Evolutionary conservation across 1,140 invertebrate species (phyloP), one percentile per base, ranked within the genome.

Genomic region (Trypoxylus dichotomus): DNA sequence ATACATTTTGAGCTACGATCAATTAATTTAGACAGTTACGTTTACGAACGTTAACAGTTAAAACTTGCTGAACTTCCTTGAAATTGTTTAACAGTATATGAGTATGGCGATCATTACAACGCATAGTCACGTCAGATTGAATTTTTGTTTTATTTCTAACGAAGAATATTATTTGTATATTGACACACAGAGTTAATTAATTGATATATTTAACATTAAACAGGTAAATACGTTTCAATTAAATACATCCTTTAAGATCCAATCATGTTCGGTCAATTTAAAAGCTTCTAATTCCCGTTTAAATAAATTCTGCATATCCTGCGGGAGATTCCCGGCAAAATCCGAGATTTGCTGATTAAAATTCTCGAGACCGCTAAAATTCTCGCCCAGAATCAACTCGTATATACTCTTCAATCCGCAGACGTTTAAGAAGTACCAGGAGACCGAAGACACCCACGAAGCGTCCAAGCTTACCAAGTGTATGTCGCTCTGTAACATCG

Each of bases 351-450:
- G 15, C 43, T 75, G 37, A 29, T 75, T n/a, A 11, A 47, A 42
- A 21, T 8, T 42, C 19, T 15, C 43, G 41, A 7, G 6, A 11
- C 47, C 42, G 1, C 19, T 21, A 25, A 47, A n/a, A 15, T 47
- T 47, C 21, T 75, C 37, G 15, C 37, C 37, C 21, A 99, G 89
- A 15, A 99, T 97, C 24, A 99, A 88, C 2, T 96, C 94, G 85
- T 99, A 99, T 85, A 99, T 98, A 77, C 96, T 98, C 63, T 98
- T 89, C 15, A 99, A 88, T 72, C 98, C 98, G 90, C 99, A 99
- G 0, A 99, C 97, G 88, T 99, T 99, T 0, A 99, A 90, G 86
- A 99, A 99, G 88, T 99, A 99, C 98, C 98, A 99, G 0, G 97
- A 99, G 3, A 97, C 97, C 1, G 97, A 99, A 1, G 97, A 99